phyloP scores from a whole-genome alignment of 64 coral and sea anemone genomes.

The Platygyra sinensis region DNA sequence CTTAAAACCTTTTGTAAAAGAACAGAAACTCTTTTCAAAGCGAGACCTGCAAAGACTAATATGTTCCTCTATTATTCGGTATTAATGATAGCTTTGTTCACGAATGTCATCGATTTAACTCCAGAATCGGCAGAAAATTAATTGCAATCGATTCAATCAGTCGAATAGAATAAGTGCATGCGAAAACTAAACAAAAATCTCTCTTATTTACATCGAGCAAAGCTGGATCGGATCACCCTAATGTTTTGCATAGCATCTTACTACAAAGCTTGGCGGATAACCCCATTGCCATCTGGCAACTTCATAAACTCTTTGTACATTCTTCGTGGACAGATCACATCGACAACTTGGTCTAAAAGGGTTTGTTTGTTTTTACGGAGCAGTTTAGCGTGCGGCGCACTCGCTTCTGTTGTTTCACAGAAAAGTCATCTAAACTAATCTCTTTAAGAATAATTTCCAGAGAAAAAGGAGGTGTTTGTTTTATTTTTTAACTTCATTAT shows the following conservation, averaged over 20 bases:
- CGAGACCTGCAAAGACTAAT: not conserved
- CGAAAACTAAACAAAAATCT: not conserved
- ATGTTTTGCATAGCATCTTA: too few relatives aligned
- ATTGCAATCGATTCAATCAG: not conserved
- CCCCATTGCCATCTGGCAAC: not conserved
- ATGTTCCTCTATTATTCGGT: not conserved
- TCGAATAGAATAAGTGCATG: not conserved
- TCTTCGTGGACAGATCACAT: not conserved
- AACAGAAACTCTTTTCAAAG: not conserved
- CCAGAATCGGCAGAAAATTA: not conserved
- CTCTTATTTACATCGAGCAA: not conserved
- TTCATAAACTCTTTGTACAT: slow-evolving; percentile 25
- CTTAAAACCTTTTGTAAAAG: not conserved
- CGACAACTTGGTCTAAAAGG: not conserved
- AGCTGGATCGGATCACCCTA: not conserved
- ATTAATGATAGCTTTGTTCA: not conserved
- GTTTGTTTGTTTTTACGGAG: slow-evolving; percentile 3
- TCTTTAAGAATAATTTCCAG: not conserved
- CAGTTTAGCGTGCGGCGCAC: not conserved
- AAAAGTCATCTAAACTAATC: not conserved
- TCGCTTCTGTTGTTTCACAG: not conserved
- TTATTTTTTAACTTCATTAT: not conserved
- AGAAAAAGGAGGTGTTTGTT: not conserved
- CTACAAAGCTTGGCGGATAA: not conserved
- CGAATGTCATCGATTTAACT: not conserved